Base-by-base conservation (phyloP, 2,888 invertebrate species). In the Steinernema carpocapsae region DNA sequence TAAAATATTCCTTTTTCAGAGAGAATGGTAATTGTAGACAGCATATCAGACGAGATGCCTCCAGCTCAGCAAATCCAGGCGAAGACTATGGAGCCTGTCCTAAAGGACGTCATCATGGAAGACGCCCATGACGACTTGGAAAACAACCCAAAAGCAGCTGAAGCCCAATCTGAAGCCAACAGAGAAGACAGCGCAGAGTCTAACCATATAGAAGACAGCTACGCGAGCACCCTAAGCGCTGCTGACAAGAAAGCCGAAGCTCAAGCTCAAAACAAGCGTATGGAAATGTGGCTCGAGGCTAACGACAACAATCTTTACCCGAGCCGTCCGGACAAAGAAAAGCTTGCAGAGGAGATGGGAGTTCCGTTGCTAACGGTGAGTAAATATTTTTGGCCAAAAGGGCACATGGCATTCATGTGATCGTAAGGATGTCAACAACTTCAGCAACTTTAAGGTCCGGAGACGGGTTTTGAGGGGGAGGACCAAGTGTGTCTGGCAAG, bases 271-370 rank as follows among this genome's bases (percentile, higher is more conserved):
- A 17, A 22, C 26, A 64, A 32, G 64, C 64, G 37, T 4, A 24
- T 78, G 37, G 78, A 78, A 37, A 51, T 71, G 71, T 74, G 73
- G 76, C 76, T 80, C 32, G 56, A 73, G 56, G 46, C 71, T 32
- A 72, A 75, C 72, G 74, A 59, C 46, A 73, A 75, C 72, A 79
- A 80, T 56, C 75, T 80, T 56, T 80, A 80, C 29, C 80, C 80
- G 52, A 76, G 70, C 14, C 52, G 79, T 46, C 75, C 76, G 12
- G 74, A 77, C 64, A 80, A 80, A 74, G 80, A 80, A 42, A 71
- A 71, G 42, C 71, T 80, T 24, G 80, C 79, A 22, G 37, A 32
- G 48, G 74, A 79, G 42, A 64, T 77, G 71, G 45, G 45, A 14
- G 74, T 78, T 71, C 74, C 76, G 43, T 77, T 76, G 72, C 73